Base-by-base conservation (phyloP, 1,140 invertebrate genomes). In the Lepidurus couesii region DNA sequence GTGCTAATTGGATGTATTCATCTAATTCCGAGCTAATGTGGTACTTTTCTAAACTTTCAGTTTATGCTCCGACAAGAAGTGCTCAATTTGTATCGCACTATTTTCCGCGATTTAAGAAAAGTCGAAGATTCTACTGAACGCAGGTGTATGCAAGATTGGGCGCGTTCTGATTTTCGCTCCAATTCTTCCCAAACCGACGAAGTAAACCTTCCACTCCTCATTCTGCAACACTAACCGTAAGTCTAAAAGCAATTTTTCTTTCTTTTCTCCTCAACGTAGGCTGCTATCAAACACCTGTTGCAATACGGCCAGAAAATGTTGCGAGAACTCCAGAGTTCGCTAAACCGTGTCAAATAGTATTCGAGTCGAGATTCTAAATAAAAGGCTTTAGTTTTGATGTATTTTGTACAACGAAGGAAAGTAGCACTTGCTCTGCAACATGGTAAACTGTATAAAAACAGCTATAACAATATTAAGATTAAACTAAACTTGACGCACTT, bases 401-500 rank as follows among this genome's bases (percentile, higher is more conserved):
- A 65, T 65, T 65, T 34, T 65, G 53, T 65, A 65, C 53, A 65
- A n/a, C 16, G 53, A 65, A 65, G 21, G 13, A 65, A 65, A 65
- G n/a, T 16, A 65, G 21, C 53, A 65, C 53, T 13, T 65, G 53
- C 53, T 65, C 53, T 65, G 6, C 53, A 65, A 65, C 16, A 34
- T 4, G 34, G 34, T 73, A 26, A 75, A 75, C 42, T 13, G 74
- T 43, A 75, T 16, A 7, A 13, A 10, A 75, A 75, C n/a, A 43
- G n/a, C 16, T 7, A 16, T 42, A 75, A 13, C n/a, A 7, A 42
- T 34, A 24, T 2, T 75, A 75, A 13, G 42, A 42, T 45, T 77
- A 79, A 13, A 79, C 78, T 45, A 79, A 45, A 79, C 78, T 79
- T 42, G 78, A 79, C 16, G 78, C 74, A 44, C 78, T 79, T 24